These are phyloP conservation scores for Acleris literana DNA, from an alignment of 2,888 invertebrate species.

Conservation along the genomic window DNA sequence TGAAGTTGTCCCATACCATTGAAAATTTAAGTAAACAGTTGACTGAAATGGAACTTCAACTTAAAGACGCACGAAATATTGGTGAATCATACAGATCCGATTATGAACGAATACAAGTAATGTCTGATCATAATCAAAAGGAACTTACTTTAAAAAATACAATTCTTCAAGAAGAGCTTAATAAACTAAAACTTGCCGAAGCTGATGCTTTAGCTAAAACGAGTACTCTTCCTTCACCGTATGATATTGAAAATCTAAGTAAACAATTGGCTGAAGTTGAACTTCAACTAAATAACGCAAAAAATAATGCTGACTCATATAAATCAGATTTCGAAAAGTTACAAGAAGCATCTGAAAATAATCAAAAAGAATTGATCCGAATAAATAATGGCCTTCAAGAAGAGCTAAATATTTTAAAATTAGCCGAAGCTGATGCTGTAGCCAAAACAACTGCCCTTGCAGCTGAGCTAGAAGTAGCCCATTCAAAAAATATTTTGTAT, in stretches of 20 bases:
- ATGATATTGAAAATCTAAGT: slow-evolving; percentile 38
- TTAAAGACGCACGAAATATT: slow-evolving; percentile 48
- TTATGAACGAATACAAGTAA: slow-evolving; percentile 52
- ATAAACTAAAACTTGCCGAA: slow-evolving; percentile 47
- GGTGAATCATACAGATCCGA: slow-evolving; percentile 49
- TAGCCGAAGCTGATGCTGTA: slow-evolving; percentile 49
- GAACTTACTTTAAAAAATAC: slow-evolving; percentile 46
- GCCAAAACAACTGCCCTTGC: slow-evolving; percentile 47
- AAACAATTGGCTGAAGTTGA: slow-evolving; percentile 45
- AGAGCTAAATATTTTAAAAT: slow-evolving; percentile 48
- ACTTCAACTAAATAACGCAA: slow-evolving; percentile 48
- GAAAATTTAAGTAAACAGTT: slow-evolving; percentile 35
- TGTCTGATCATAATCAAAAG: slow-evolving; percentile 44
- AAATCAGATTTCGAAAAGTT: slow-evolving; percentile 52
- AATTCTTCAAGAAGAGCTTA: slow-evolving; percentile 50
- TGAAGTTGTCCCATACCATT: slow-evolving; percentile 47
- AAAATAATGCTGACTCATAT: slow-evolving; percentile 48
- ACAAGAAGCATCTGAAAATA: slow-evolving; percentile 48
- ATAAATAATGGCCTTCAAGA: slow-evolving; percentile 49
- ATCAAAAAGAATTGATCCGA: slow-evolving; percentile 41
- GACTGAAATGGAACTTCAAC: slow-evolving; percentile 46
- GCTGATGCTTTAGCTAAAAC: slow-evolving; percentile 50
- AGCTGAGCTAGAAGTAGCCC: slow-evolving; percentile 52
- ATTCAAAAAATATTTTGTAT: slow-evolving; percentile 45
- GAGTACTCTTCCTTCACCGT: slow-evolving; percentile 42